phyloP scores from a whole-genome alignment of 2,888 invertebrate genomes.

The Deilephila elpenor region DNA sequence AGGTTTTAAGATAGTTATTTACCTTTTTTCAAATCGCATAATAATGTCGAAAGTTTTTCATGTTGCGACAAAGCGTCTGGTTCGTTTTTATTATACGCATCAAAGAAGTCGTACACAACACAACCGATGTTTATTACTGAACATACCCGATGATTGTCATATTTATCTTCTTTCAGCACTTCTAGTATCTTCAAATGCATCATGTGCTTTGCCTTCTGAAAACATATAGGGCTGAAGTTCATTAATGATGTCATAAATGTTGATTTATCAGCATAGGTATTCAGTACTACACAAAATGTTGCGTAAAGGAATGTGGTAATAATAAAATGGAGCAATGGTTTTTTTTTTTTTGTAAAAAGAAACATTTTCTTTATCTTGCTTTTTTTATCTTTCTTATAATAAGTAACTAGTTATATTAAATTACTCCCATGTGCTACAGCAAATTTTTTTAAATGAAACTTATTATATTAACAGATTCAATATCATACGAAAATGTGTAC shows the following conservation, averaged over 20 bases:
- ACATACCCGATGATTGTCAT: conserved; percentile 58
- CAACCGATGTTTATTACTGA: conserved; percentile 66
- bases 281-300: too few relatives aligned
- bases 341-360: too few relatives aligned
- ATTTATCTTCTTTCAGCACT: conserved; percentile 54
- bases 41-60: conserved; percentile 57
- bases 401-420: too few relatives aligned
- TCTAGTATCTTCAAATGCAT: conserved; percentile 67
- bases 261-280: too few relatives aligned
- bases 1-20: conserved; percentile 18
- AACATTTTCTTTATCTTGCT: too few relatives aligned
- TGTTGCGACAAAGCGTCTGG: conserved; percentile 66
- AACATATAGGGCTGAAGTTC: conserved; percentile 20
- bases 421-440: too few relatives aligned
- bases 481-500: too few relatives aligned
- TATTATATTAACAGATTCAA: too few relatives aligned
- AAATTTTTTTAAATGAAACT: too few relatives aligned
- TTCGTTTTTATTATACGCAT: conserved; percentile 65
- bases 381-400: too few relatives aligned
- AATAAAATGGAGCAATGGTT: too few relatives aligned
- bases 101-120: conserved; percentile 67
- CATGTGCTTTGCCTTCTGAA: conserved; percentile 74
- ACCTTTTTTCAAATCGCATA: conserved; percentile 74
- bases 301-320: too few relatives aligned
- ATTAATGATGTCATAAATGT: neutral